These are phyloP conservation scores for Rattus norvegicus DNA, from an alignment of 2,113 vertebrate genomes.

Conservation along the genomic window GRCr8 NC_086029.1:25885501-25886000, in stretches of 20 bases:
- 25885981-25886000: background rate
- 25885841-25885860: background rate
- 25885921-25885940: background rate
- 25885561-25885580: background rate
- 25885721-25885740: background rate
- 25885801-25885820: background rate
- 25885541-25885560: background rate
- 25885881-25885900: background rate
- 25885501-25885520: background rate
- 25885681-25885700: background rate
- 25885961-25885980: background rate
- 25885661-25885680: background rate
- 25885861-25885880: background rate
- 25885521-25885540: background rate
- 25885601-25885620: background rate
- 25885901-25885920: background rate
- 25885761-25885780: background rate
- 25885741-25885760: background rate
- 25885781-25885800: background rate
- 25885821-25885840: background rate
- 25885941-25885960: background rate
- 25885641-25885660: background rate
- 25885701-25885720: background rate
- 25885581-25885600: background rate
- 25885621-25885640: conserved; percentile 16